Conservation (phyloP, 2,797 vertebrate genomes). For the Rhinatrema bivittatum region DNA sequence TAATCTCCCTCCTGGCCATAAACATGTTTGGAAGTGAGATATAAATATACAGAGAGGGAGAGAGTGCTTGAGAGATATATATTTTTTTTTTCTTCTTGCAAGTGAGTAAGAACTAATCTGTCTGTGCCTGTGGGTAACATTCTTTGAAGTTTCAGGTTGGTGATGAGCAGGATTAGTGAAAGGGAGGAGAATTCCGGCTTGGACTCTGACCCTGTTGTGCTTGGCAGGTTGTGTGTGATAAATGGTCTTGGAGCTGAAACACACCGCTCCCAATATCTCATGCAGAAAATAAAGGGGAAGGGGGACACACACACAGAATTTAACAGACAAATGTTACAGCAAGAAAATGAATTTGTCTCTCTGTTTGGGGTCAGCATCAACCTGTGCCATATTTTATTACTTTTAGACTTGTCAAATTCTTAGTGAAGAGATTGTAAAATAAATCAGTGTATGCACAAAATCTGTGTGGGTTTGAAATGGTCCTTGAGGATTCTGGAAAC, state of each 20-base stretch:
- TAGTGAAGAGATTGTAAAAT: background rate
- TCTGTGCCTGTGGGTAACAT: slow-evolving; percentile 44
- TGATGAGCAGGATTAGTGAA: slow-evolving; percentile 41
- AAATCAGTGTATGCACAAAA: background rate
- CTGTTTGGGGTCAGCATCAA: background rate
- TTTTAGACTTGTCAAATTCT: background rate
- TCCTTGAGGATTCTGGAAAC: no score
- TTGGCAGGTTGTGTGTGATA: slow-evolving; percentile 57
- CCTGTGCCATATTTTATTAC: background rate
- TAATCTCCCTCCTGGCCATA: no score
- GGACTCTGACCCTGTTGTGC: slow-evolving; percentile 43
- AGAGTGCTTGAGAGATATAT: no score
- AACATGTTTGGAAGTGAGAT: no score
- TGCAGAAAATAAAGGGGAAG: slow-evolving; percentile 7
- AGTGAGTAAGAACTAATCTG: slow-evolving; percentile 45
- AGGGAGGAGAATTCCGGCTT: slow-evolving; percentile 26
- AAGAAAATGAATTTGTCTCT: slow-evolving; percentile 18
- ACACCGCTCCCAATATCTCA: slow-evolving; percentile 50
- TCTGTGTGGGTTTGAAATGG: no score
- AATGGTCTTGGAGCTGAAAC: slow-evolving; percentile 50
- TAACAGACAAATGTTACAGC: slow-evolving; percentile 2
- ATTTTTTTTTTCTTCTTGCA: slow-evolving; percentile 35
- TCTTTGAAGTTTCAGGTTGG: slow-evolving; percentile 48
- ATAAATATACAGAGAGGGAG: no score
- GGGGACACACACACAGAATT: background rate